A percentile compares a stretch with the other conserved stretches of the same genome.
phyloP scores from a whole-genome alignment of 2,113 vertebrate species.

The Daboia siamensis region DNA sequence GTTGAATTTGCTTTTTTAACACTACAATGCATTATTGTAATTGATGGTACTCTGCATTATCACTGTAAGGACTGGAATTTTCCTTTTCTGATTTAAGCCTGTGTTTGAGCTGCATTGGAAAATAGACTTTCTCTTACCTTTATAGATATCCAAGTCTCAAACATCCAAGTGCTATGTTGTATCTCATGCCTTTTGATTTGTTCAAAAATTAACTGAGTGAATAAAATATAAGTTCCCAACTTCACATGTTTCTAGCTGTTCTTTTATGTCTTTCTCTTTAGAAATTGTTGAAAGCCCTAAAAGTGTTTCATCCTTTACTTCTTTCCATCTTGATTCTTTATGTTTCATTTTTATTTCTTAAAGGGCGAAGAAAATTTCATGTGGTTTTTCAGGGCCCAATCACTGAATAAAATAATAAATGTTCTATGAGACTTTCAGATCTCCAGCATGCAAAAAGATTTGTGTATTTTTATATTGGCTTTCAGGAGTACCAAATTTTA shows the following conservation, averaged over 20 bases:
- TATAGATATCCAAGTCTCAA: neutral
- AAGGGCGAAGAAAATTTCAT: neutral
- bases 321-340: neutral
- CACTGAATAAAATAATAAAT: slow-evolving; percentile 5
- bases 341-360: slow-evolving; percentile 37
- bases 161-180: neutral
- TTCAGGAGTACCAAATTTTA: neutral
- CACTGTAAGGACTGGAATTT: neutral
- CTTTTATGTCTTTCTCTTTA: slow-evolving; percentile 32
- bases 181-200: slow-evolving; percentile 6
- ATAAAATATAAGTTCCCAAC: slow-evolving; percentile 36
- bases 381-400: neutral
- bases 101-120: neutral
- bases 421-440: neutral
- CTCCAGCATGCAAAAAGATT: neutral
- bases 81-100: neutral
- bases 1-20: neutral
- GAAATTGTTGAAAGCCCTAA: slow-evolving; percentile 20
- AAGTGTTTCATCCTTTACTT: neutral
- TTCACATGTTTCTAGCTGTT: slow-evolving; percentile 44
- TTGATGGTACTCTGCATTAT: neutral
- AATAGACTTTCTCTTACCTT: neutral
- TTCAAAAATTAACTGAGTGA: neutral
- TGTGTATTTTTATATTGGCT: neutral
- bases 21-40: neutral